phyloP scores from a whole-genome alignment of 2,888 invertebrate genomes.

The Steinernema hermaphroditum region DNA sequence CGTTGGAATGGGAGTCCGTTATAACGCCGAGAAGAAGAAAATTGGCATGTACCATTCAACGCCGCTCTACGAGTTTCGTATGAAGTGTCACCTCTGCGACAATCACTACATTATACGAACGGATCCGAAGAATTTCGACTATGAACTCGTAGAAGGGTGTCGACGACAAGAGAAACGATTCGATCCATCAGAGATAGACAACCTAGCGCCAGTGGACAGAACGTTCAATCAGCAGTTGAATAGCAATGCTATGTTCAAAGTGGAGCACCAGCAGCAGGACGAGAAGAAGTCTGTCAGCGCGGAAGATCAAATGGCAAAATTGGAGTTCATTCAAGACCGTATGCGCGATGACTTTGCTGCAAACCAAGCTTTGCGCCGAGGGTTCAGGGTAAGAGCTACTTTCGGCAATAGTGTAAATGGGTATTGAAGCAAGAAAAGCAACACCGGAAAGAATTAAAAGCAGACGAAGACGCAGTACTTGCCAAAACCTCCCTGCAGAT shows the following conservation, averaged over 20 bases:
- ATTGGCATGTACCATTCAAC: slow-evolving; percentile 87
- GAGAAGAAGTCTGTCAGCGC: slow-evolving; percentile 75
- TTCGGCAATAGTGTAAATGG: background rate
- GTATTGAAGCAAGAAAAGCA: slow-evolving; percentile 54
- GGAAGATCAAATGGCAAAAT: slow-evolving; percentile 86
- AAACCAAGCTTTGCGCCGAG: slow-evolving; percentile 81
- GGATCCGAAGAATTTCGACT: slow-evolving; percentile 97
- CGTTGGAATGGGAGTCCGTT: slow-evolving; percentile 98
- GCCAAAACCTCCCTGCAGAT: slow-evolving; percentile 51
- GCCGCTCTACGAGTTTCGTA: slow-evolving; percentile 93
- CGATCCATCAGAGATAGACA: slow-evolving; percentile 94
- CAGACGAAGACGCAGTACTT: slow-evolving; percentile 52
- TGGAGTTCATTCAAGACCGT: slow-evolving; percentile 78
- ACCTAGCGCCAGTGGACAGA: slow-evolving; percentile 73
- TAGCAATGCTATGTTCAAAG: slow-evolving; percentile 94
- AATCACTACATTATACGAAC: slow-evolving; percentile 97
- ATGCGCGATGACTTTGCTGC: slow-evolving; percentile 92
- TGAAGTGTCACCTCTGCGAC: slow-evolving; percentile 97
- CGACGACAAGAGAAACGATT: slow-evolving; percentile 94
- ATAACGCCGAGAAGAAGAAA: slow-evolving; percentile 75
- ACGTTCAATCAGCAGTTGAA: slow-evolving; percentile 84
- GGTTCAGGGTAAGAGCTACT: slow-evolving; percentile 77
- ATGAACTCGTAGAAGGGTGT: slow-evolving; percentile 90
- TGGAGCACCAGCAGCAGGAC: slow-evolving; percentile 78
- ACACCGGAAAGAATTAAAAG: slow-evolving; percentile 49